A percentile compares a stretch with the other conserved stretches of the same genome.
phyloP scores from a whole-genome alignment of 2,797 vertebrate species.

The Onychomys arenicola region DNA sequence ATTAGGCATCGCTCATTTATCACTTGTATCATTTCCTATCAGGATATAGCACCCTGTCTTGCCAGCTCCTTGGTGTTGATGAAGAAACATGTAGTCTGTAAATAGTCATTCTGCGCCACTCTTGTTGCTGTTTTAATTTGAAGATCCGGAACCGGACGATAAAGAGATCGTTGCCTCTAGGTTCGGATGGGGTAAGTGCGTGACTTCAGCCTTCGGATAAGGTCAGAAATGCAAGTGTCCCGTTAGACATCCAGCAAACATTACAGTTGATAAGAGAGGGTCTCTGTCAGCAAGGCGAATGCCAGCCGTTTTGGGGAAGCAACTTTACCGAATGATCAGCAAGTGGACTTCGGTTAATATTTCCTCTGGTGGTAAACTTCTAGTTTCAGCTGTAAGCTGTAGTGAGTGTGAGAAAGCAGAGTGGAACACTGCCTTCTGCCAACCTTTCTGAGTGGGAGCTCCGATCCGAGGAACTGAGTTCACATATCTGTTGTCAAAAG shows the following conservation, averaged over 20 bases:
- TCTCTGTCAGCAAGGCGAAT: constrained; percentile 37
- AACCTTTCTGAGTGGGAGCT: constrained; percentile 55
- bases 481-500: neutral
- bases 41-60: neutral
- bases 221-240: constrained; percentile 32
- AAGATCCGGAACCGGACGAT: constrained; percentile 39
- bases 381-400: constrained; percentile 40
- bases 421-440: constrained; percentile 61
- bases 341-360: constrained; percentile 34
- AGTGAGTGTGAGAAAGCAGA: constrained; percentile 27
- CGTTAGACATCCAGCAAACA: constrained; percentile 35
- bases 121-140: constrained; percentile 40
- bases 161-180: constrained; percentile 40
- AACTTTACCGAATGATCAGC: constrained; percentile 63
- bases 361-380: constrained; percentile 61
- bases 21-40: constrained; percentile 61
- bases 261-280: neutral
- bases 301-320: constrained; percentile 33
- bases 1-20: constrained; percentile 69
- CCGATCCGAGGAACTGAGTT: constrained; percentile 48
- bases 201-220: constrained; percentile 12
- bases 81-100: constrained; percentile 43
- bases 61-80: neutral
- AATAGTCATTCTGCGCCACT: neutral
- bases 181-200: constrained; percentile 64